Conservation (phyloP, 2,888 invertebrate species). For the Troglohyphantes excavatus region DNA sequence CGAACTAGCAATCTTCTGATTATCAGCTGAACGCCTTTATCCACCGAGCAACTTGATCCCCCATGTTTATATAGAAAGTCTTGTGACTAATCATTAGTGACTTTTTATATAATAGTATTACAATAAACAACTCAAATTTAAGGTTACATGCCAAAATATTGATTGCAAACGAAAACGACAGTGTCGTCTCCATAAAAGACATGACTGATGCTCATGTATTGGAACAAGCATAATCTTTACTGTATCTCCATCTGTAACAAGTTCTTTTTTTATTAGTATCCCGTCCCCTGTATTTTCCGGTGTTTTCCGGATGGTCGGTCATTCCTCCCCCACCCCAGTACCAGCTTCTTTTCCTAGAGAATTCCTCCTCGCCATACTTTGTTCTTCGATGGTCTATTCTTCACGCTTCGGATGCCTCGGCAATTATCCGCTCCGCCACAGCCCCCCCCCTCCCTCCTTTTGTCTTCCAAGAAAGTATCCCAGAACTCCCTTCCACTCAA, state of each 20-base stretch:
- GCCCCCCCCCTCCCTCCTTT: constrained; percentile 48
- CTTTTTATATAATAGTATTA: too few relatives aligned
- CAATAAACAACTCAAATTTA: too few relatives aligned
- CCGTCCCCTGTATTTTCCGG: neutral
- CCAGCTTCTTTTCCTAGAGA: constrained; percentile 43
- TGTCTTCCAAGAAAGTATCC: constrained; percentile 63
- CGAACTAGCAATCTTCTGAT: too few relatives aligned
- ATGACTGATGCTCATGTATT: neutral
- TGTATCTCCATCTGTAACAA: neutral
- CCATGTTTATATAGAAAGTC: too few relatives aligned
- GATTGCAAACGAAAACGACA: too few relatives aligned
- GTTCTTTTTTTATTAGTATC: neutral
- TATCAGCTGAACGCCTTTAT: too few relatives aligned
- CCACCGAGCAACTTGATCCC: too few relatives aligned
- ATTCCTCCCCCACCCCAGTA: neutral
- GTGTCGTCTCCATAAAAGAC: too few relatives aligned
- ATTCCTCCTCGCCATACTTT: constrained; percentile 57
- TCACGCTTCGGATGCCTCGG: constrained; percentile 60
- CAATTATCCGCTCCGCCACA: constrained; percentile 71
- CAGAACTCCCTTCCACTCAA: too few relatives aligned
- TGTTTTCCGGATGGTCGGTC: constrained; percentile 65
- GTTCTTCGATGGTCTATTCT: constrained; percentile 65
- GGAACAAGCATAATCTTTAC: neutral
- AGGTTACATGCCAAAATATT: too few relatives aligned
- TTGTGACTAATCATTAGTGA: too few relatives aligned